Conservation (phyloP, 2,797 vertebrate genomes). For the Sorex maritimensis region DNA sequence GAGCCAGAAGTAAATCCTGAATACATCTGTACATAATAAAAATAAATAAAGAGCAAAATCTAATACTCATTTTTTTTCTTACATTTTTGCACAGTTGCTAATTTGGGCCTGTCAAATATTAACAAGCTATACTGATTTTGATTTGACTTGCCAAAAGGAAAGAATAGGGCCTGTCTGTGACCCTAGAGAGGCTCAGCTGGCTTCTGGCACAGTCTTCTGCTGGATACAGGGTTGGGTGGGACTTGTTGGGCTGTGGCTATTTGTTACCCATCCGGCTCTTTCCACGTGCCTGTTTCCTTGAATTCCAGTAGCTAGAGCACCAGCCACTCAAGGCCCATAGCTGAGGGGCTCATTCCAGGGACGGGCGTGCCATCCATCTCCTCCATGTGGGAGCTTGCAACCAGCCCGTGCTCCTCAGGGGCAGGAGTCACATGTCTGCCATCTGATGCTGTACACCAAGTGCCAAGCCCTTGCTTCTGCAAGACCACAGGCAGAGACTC, state of each 20-base stretch:
- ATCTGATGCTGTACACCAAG: slow-evolving; percentile 18
- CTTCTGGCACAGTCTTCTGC: not conserved
- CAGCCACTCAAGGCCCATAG: not conserved
- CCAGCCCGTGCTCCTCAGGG: not conserved
- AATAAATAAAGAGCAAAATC: not conserved
- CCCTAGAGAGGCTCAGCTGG: not conserved
- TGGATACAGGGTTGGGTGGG: not conserved
- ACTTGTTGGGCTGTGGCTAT: not conserved
- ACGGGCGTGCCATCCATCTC: slow-evolving; percentile 48
- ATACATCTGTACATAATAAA: too few species aligned
- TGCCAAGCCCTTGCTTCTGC: not conserved
- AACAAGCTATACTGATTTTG: not conserved
- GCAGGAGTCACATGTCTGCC: not conserved
- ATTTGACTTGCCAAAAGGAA: slow-evolving; percentile 36
- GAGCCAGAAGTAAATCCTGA: too few species aligned
- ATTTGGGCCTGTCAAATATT: slow-evolving; percentile 51
- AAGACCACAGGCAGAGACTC: not conserved
- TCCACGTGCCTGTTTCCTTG: not conserved
- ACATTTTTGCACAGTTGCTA: slow-evolving; percentile 6
- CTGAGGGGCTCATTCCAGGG: not conserved
- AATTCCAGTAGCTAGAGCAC: slow-evolving; percentile 1
- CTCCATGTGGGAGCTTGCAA: not conserved
- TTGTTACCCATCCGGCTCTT: not conserved
- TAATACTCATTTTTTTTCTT: not conserved
- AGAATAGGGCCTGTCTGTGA: not conserved